Percentiles rank a stretch among this genome's conserved stretches.
Conservation (phyloP, 2,113 vertebrate species). For the Genyomyrus donnyi region DNA sequence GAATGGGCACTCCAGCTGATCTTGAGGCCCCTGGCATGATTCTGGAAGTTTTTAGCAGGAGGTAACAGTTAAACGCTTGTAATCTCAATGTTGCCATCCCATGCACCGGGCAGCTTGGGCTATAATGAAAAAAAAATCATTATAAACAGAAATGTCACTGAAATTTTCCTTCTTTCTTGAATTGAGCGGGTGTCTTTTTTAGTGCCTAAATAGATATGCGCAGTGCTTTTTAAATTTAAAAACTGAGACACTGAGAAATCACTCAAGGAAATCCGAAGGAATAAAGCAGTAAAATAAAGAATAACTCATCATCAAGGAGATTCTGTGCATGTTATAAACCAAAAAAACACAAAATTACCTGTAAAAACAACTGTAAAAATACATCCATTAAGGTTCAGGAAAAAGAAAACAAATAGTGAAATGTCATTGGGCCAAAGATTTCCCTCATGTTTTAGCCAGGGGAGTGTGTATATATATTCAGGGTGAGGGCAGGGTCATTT, state of each 20-base stretch:
- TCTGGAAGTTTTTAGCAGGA: neutral
- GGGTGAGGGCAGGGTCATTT: slow-evolving; percentile 9
- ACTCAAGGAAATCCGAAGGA: neutral
- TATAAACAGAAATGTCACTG: neutral
- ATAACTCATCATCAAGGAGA: neutral
- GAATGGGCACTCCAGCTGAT: neutral
- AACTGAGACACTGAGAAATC: neutral
- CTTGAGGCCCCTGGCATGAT: neutral
- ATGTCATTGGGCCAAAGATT: neutral
- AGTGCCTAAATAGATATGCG: neutral
- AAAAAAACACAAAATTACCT: neutral
- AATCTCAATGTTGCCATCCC: neutral
- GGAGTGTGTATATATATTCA: neutral
- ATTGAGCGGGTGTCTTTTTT: neutral
- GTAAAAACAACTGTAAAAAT: neutral
- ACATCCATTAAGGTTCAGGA: neutral
- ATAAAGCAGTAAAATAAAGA: neutral
- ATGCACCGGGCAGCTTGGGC: neutral
- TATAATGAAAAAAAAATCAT: neutral
- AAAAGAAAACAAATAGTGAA: neutral
- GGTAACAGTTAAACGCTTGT: neutral
- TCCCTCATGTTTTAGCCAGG: neutral
- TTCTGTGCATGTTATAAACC: neutral
- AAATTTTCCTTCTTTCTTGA: neutral
- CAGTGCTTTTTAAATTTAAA: neutral